A percentile compares a stretch with the other conserved stretches of the same genome.
phyloP scores from a whole-genome alignment of 2,888 invertebrate species.

The Gymnosoma rotundatum region DNA sequence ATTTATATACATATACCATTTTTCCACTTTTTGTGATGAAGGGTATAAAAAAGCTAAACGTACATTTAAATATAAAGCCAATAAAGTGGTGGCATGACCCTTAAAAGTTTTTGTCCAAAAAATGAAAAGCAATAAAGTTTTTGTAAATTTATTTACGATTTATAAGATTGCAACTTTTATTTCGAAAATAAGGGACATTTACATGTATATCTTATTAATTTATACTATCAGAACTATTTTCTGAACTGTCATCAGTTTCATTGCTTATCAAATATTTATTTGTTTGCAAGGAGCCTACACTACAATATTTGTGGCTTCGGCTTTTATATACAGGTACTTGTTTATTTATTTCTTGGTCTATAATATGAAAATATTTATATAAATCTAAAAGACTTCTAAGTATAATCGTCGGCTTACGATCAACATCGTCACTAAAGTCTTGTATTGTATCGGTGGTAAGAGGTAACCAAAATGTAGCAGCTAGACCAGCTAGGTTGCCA shows the following conservation, averaged over 20 bases:
- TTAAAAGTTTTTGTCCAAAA: no score
- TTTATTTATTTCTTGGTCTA: conserved; percentile 45
- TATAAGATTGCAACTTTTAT: background rate
- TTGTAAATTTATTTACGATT: background rate
- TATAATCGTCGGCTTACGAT: conserved; percentile 78
- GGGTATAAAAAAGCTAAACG: no score
- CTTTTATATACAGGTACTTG: conserved; percentile 62
- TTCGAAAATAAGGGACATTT: background rate
- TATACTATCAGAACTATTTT: conserved; percentile 81
- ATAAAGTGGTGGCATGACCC: no score
- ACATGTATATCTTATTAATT: conserved; percentile 23
- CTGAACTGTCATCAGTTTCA: conserved; percentile 82
- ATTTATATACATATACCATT: no score
- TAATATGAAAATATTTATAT: conserved; percentile 78
- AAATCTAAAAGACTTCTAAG: conserved; percentile 79
- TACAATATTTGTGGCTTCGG: conserved; percentile 72
- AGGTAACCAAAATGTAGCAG: conserved; percentile 92
- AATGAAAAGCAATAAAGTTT: no score
- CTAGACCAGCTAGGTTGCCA: conserved; percentile 89
- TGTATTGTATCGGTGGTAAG: conserved; percentile 77
- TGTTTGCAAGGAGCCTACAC: conserved; percentile 78
- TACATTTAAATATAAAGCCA: no score
- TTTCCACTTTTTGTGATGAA: no score
- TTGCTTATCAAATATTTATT: conserved; percentile 80
- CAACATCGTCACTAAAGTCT: conserved; percentile 72